These are phyloP conservation scores for Carlito syrichta DNA, from an alignment of 2,113 vertebrate genomes.

Conservation along the genomic window DNA sequence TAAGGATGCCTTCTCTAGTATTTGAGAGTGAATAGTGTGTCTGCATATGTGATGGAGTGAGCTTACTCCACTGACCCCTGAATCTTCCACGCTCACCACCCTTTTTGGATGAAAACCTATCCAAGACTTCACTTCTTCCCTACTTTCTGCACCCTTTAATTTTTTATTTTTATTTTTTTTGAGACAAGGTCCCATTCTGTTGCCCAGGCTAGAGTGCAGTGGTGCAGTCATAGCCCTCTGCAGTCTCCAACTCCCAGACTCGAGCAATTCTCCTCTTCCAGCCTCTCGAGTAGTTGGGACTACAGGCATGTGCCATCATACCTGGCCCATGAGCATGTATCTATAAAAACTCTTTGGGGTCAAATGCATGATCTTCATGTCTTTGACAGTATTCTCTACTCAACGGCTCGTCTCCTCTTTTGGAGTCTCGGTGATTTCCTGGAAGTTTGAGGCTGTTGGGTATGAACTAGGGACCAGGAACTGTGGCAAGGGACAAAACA, in stretches of 20 bases:
- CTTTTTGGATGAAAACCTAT: background rate
- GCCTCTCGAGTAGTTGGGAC: background rate
- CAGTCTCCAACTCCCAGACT: background rate
- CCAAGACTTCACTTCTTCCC: too few relatives aligned
- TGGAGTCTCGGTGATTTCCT: too few relatives aligned
- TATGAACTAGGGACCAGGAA: background rate
- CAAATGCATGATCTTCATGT: background rate
- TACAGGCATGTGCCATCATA: background rate
- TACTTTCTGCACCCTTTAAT: background rate
- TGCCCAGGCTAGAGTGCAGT: background rate
- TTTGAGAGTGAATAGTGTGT: background rate
- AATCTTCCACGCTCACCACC: fast-evolving
- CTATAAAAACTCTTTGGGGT: fast-evolving
- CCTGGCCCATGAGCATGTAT: background rate
- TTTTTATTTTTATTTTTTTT: background rate
- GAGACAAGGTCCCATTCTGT: background rate
- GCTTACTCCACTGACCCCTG: fast-evolving
- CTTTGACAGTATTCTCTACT: too few relatives aligned
- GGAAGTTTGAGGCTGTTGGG: too few relatives aligned
- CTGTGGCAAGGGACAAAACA: too few relatives aligned
- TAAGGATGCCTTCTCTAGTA: fast-evolving
- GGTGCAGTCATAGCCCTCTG: background rate
- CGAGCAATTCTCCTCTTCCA: background rate
- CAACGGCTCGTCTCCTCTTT: too few relatives aligned
- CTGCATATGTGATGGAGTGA: fast-evolving